Evolutionary conservation across 2,113 vertebrate genomes (phyloP).

Genomic region (Zosterops lateralis): DNA sequence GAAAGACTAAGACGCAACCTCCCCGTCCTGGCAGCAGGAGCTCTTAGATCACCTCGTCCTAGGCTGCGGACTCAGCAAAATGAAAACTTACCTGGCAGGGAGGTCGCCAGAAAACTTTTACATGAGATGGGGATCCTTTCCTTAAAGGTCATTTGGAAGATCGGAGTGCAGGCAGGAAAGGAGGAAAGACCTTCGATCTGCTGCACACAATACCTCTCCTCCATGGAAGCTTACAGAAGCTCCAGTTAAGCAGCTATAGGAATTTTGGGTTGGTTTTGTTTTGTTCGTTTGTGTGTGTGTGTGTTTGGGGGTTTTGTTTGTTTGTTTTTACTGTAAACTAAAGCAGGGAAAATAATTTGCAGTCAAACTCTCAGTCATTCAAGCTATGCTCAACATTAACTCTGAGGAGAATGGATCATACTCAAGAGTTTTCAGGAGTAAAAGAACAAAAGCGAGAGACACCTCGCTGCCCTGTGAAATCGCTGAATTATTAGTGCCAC

Average conservation of each 20-base stretch:
- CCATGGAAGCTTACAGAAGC: neutral
- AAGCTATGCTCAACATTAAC: neutral
- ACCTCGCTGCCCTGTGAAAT: neutral
- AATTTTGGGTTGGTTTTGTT: neutral
- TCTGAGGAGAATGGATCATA: neutral
- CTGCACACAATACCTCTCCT: neutral
- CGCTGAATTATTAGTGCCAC: neutral
- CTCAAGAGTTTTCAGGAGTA: neutral
- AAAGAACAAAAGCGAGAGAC: neutral
- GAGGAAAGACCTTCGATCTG: neutral
- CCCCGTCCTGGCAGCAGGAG: neutral
- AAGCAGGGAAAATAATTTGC: neutral
- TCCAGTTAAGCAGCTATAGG: neutral
- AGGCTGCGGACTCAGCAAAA: neutral
- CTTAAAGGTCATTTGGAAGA: neutral
- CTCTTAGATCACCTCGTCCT: neutral
- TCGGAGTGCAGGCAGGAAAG: fast-evolving
- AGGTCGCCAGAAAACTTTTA: neutral
- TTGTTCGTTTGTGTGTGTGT: neutral
- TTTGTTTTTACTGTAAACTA: neutral
- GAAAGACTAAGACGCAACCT: neutral
- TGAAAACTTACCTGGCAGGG: neutral
- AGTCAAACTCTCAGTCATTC: neutral
- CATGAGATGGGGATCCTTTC: neutral
- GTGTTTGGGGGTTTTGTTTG: neutral